phyloP scores from a whole-genome alignment of 2,113 vertebrate genomes.

The Vulpes vulpes region DNA sequence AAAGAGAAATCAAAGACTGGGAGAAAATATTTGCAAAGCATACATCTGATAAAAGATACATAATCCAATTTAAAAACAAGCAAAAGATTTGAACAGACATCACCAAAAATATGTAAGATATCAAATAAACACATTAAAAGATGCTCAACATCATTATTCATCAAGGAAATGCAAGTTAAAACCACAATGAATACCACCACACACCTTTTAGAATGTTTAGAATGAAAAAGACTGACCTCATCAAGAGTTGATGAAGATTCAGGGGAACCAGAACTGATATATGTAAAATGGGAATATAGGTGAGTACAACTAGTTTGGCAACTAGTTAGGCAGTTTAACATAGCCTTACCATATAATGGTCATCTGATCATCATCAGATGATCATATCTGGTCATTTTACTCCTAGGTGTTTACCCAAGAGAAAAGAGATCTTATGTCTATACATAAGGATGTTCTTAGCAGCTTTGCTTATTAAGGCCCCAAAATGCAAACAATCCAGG shows the following conservation, averaged over 20 bases:
- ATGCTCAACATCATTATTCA: not conserved
- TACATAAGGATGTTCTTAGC: not conserved
- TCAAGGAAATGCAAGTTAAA: slow-evolving; percentile 27
- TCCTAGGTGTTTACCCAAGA: not conserved
- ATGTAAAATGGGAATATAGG: not conserved
- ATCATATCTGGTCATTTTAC: not conserved
- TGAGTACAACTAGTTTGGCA: not conserved
- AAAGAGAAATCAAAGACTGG: not conserved
- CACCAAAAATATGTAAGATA: not conserved
- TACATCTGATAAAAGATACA: not conserved
- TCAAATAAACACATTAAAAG: not conserved
- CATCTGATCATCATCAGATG: too few relatives aligned
- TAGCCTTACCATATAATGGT: not conserved
- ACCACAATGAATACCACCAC: not conserved
- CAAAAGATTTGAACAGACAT: not conserved
- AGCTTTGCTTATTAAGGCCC: not conserved
- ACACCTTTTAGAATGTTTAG: not conserved
- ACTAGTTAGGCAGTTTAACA: not conserved
- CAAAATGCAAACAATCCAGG: not conserved
- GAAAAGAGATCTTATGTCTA: not conserved
- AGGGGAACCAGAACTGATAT: not conserved
- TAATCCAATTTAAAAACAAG: not conserved
- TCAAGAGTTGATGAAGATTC: not conserved
- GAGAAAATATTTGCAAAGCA: not conserved
- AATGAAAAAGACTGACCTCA: not conserved